These are phyloP conservation scores for Acanthococcus lagerstroemiae DNA, from an alignment of 2,888 invertebrate genomes.

Conservation along the genomic window DNA sequence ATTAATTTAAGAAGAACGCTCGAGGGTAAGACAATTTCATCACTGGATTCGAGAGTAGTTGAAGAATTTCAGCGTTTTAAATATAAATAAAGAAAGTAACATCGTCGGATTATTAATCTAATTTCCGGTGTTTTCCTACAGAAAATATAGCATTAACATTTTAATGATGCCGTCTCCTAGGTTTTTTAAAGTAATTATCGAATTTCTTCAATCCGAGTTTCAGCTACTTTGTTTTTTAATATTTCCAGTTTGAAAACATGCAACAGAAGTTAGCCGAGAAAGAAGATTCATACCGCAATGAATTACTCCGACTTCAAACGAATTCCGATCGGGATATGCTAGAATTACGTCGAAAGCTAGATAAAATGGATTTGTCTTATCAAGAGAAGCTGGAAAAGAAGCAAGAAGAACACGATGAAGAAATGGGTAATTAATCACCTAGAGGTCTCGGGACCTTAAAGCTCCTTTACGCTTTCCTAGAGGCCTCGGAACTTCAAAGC, in stretches of 20 bases:
- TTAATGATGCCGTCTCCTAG: too few species aligned
- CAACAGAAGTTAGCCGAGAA: conserved; percentile 56
- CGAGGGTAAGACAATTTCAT: too few species aligned
- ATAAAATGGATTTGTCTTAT: conserved; percentile 63
- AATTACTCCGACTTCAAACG: conserved; percentile 42
- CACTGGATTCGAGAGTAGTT: too few species aligned
- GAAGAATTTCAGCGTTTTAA: too few species aligned
- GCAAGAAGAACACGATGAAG: conserved; percentile 53
- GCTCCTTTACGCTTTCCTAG: not conserved
- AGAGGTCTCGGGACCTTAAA: not conserved
- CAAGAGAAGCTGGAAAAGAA: conserved; percentile 61
- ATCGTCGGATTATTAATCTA: too few species aligned
- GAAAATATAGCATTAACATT: too few species aligned
- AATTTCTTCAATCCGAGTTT: too few species aligned
- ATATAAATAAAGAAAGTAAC: too few species aligned
- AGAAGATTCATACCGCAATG: conserved; percentile 48
- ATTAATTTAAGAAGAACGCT: too few species aligned
- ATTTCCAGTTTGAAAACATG: conserved; percentile 52
- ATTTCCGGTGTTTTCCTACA: too few species aligned
- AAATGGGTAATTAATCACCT: conserved; percentile 49
- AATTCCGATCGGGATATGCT: conserved; percentile 58
- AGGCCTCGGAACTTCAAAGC: not conserved
- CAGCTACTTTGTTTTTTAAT: not conserved
- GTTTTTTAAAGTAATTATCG: too few species aligned
- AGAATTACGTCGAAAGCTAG: conserved; percentile 58